A percentile compares a stretch with the other conserved stretches of the same genome.
phyloP scores from a whole-genome alignment of 2,888 invertebrate genomes.

The Venustoraphidia nigricollis region DNA sequence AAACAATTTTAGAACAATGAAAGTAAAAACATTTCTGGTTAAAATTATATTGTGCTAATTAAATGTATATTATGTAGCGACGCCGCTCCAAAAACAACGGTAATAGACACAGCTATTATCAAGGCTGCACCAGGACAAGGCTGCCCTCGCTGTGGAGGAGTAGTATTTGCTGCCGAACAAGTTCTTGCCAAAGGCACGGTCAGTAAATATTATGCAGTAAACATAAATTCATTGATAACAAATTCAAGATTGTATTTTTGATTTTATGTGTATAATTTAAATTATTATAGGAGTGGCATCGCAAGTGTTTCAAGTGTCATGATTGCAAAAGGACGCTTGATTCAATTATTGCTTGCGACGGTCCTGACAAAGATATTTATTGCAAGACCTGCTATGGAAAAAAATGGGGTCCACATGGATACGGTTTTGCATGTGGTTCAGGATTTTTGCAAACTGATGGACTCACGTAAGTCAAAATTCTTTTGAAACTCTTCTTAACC shows the following conservation, averaged over 20 bases:
- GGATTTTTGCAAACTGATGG: conserved; percentile 89
- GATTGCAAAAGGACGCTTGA: conserved; percentile 90
- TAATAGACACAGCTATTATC: conserved; percentile 66
- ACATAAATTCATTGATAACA: background rate
- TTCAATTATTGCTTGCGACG: conserved; percentile 90
- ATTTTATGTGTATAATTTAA: background rate
- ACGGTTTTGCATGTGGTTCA: conserved; percentile 89
- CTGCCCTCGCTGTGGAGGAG: conserved; percentile 79
- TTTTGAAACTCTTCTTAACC: background rate
- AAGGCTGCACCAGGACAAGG: conserved; percentile 73
- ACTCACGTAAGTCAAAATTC: conserved; percentile 47
- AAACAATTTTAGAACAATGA: background rate
- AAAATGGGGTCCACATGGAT: conserved; percentile 94
- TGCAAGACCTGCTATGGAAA: conserved; percentile 97
- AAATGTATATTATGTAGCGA: conserved; percentile 34
- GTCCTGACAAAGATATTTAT: conserved; percentile 83
- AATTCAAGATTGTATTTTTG: background rate
- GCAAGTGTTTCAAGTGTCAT: conserved; percentile 82
- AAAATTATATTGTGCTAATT: background rate
- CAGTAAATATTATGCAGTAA: conserved; percentile 11
- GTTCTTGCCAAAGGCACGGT: conserved; percentile 72
- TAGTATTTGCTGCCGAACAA: conserved; percentile 87
- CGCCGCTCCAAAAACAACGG: conserved; percentile 58
- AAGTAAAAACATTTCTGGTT: too few species aligned
- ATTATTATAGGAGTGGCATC: conserved; percentile 60